Percentiles rank a stretch among this genome's conserved stretches.
phyloP scores from a whole-genome alignment of 2,113 vertebrate species.

The Psephotus haematonotus region DNA sequence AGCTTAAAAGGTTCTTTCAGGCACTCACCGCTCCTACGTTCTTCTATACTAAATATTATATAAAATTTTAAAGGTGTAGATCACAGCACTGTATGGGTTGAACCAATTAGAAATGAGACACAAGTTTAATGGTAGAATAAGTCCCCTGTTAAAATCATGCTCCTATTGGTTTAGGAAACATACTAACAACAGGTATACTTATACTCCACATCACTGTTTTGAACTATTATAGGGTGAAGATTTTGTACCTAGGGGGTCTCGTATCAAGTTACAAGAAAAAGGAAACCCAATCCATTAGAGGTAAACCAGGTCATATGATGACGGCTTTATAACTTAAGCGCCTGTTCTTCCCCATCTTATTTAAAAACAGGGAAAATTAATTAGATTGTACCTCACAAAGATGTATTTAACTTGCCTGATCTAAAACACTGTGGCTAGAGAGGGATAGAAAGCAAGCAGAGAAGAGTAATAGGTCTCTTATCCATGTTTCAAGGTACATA shows the following conservation, averaged over 20 bases:
- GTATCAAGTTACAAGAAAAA: not conserved
- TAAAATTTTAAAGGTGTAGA: not conserved
- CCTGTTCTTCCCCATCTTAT: not conserved
- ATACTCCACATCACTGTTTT: not conserved
- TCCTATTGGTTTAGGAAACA: not conserved
- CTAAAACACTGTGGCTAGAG: not conserved
- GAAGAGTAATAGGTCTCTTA: not conserved
- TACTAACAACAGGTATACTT: not conserved
- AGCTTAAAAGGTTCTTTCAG: not conserved
- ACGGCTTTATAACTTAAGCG: not conserved
- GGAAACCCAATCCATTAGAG: not conserved
- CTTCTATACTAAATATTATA: not conserved
- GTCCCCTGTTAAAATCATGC: not conserved
- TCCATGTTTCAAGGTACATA: not conserved
- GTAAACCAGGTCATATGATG: not conserved
- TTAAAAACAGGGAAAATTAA: not conserved
- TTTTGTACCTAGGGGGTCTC: accelerated
- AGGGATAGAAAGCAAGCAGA: not conserved
- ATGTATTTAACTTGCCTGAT: not conserved
- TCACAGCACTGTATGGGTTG: not conserved
- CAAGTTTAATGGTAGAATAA: not conserved
- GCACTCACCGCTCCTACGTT: not conserved
- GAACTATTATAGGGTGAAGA: not conserved
- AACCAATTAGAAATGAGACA: not conserved
- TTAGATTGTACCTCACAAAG: not conserved